These are phyloP conservation scores for Campopleginae sp. DNA, from an alignment of 2,888 invertebrate genomes.

Conservation along the genomic window DNA sequence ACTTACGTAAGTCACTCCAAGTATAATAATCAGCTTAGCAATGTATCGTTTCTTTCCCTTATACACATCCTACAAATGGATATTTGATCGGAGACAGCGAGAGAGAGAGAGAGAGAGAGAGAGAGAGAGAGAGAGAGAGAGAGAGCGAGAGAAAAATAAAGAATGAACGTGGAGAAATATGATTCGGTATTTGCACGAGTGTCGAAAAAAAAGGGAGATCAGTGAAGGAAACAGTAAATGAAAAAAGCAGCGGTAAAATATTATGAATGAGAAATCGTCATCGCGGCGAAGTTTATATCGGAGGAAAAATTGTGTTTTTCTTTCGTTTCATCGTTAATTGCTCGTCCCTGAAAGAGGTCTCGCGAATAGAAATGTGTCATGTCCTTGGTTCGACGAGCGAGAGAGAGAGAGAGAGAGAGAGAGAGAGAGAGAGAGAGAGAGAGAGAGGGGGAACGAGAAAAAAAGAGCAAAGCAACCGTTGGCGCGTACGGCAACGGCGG, in stretches of 20 bases:
- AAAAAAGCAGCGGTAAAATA: not conserved
- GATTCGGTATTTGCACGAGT: not conserved
- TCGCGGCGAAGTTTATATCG: not conserved
- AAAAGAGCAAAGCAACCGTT: slow-evolving; percentile 39
- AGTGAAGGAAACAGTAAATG: not conserved
- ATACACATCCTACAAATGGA: not conserved
- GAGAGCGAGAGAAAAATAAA: too few species aligned
- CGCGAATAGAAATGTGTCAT: slow-evolving; percentile 77
- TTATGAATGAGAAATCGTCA: slow-evolving; percentile 10
- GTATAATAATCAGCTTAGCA: slow-evolving; percentile 72
- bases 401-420: slow-evolving; percentile 52
- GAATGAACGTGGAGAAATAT: not conserved
- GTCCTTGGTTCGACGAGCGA: slow-evolving; percentile 79
- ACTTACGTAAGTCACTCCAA: slow-evolving; percentile 74
- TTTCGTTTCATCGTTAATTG: slow-evolving; percentile 22
- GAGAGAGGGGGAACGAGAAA: slow-evolving; percentile 34
- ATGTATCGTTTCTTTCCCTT: slow-evolving; percentile 65
- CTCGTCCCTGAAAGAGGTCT: slow-evolving; percentile 56
- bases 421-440: slow-evolving; percentile 28
- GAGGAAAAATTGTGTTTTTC: slow-evolving; percentile 24
- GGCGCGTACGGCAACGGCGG: slow-evolving; percentile 63
- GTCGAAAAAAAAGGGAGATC: not conserved
- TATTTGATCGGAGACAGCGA: not conserved
- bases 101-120: not conserved
- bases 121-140: not conserved